These are phyloP conservation scores for Netta rufina DNA, from an alignment of 2,797 vertebrate genomes.

Conservation along the genomic window DNA sequence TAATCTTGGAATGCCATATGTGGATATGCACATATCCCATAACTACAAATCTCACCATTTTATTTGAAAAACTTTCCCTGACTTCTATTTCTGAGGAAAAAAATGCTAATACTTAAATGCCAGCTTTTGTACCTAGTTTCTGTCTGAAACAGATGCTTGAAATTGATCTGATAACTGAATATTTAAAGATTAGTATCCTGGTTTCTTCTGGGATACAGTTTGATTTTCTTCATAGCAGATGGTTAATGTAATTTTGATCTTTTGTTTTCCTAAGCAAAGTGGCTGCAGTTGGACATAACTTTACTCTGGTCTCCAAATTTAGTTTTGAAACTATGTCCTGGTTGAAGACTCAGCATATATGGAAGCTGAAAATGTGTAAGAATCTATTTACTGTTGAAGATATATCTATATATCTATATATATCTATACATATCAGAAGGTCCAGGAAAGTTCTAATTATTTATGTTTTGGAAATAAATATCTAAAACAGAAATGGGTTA, in stretches of 20 bases:
- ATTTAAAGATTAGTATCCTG: neutral
- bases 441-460: neutral
- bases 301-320: neutral
- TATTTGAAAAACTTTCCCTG: neutral
- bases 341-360: neutral
- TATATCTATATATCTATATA: neutral
- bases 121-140: neutral
- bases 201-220: too few species aligned
- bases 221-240: too few species aligned
- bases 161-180: neutral
- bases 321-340: neutral
- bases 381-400: neutral
- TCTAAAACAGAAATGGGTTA: neutral
- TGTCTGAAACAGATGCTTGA: neutral
- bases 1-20: neutral
- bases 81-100: neutral
- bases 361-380: neutral
- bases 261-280: neutral
- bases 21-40: neutral
- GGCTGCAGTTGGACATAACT: neutral
- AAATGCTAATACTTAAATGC: neutral
- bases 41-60: neutral
- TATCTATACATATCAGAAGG: neutral
- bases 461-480: neutral
- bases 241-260: neutral